Conservation (phyloP, 2,113 vertebrate species). For the Alligator mississippiensis region DNA sequence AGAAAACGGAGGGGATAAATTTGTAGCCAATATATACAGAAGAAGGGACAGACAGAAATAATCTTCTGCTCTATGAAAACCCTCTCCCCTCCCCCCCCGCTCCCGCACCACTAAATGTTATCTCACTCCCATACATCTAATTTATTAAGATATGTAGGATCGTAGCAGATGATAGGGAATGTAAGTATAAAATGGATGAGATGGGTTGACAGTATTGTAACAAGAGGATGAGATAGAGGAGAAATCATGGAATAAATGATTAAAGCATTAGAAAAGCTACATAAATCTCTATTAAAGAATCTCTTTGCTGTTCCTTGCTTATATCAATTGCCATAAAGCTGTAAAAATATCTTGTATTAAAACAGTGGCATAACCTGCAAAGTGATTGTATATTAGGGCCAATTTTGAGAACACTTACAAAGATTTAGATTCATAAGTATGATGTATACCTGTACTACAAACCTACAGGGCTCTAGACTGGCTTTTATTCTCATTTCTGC, state of each 20-base stretch:
- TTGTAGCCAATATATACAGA: slow-evolving; percentile 27
- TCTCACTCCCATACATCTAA: not conserved
- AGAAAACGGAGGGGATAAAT: slow-evolving; percentile 52
- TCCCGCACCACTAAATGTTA: not conserved
- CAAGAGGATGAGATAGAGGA: not conserved
- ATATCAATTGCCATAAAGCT: not conserved
- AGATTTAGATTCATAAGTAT: not conserved
- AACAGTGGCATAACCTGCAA: not conserved
- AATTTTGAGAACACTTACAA: not conserved
- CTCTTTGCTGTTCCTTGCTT: not conserved
- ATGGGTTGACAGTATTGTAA: slow-evolving; percentile 17
- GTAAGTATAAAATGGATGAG: slow-evolving; percentile 23
- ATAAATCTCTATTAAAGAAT: slow-evolving; percentile 20
- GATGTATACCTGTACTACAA: not conserved
- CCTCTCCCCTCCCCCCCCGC: not conserved
- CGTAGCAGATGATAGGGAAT: not conserved
- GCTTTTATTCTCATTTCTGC: not conserved
- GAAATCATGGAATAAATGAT: slow-evolving; percentile 16
- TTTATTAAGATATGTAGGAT: slow-evolving; percentile 1
- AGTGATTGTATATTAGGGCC: not conserved
- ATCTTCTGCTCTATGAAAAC: not conserved
- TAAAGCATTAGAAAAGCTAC: slow-evolving; percentile 10
- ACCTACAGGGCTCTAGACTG: rapidly evolving
- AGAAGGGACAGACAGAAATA: slow-evolving; percentile 32
- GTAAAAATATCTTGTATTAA: not conserved